phyloP scores from a whole-genome alignment of 2,888 invertebrate genomes.

The Xylota sylvarum region DNA sequence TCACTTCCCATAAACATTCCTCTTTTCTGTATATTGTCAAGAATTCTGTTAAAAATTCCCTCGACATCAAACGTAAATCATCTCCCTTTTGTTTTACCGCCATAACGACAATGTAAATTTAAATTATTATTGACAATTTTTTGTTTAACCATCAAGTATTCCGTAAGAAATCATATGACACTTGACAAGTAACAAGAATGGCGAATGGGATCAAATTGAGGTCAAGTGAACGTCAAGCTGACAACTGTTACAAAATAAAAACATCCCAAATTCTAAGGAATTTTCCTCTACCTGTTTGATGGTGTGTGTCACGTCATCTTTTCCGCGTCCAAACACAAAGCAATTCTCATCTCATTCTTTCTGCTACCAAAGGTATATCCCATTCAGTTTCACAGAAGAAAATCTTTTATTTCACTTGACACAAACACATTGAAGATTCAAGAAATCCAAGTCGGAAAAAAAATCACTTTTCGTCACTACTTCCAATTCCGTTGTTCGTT shows the following conservation, averaged over 20 bases:
- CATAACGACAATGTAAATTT: neutral
- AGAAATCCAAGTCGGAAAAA: neutral
- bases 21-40: neutral
- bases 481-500: constrained; percentile 51
- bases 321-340: constrained; percentile 35
- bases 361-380: neutral
- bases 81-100: neutral
- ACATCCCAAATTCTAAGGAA: neutral
- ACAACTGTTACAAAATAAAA: constrained; percentile 26
- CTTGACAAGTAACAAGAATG: constrained; percentile 5
- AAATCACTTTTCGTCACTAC: constrained; percentile 29
- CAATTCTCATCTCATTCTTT: constrained; percentile 11
- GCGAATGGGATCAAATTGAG: constrained; percentile 11
- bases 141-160: neutral
- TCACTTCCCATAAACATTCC: neutral
- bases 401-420: constrained; percentile 22
- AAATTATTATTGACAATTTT: neutral
- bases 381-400: neutral
- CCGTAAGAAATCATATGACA: neutral
- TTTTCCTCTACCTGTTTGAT: constrained; percentile 15
- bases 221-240: constrained; percentile 6
- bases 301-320: constrained; percentile 60
- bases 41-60: neutral
- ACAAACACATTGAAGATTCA: constrained; percentile 4
- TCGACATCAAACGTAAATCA: neutral